These are phyloP conservation scores for Garrulus glandarius DNA, from an alignment of 2,797 vertebrate genomes.

Conservation along the genomic window DNA sequence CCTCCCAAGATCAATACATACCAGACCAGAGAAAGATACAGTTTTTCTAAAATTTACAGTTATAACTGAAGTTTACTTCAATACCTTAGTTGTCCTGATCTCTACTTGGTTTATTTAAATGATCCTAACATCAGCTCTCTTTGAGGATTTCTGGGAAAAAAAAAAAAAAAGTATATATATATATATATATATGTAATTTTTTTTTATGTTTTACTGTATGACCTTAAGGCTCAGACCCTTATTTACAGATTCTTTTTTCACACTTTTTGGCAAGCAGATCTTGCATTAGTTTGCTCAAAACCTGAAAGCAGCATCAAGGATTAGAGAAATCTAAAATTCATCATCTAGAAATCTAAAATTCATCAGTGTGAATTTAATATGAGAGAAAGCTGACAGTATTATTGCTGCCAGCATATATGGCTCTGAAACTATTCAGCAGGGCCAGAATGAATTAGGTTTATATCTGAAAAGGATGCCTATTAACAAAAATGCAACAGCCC, in stretches of 20 bases:
- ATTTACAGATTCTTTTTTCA: background rate
- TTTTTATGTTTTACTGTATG: background rate
- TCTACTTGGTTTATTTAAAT: background rate
- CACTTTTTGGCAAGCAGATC: background rate
- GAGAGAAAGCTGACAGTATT: background rate
- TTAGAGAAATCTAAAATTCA: slow-evolving; percentile 1
- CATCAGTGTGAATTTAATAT: background rate
- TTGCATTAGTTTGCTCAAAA: background rate
- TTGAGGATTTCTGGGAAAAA: background rate
- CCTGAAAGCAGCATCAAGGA: background rate
- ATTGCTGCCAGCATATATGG: background rate
- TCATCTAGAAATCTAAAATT: background rate
- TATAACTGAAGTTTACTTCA: background rate
- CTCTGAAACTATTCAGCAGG: slow-evolving; percentile 8
- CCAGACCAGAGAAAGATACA: background rate
- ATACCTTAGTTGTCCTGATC: background rate
- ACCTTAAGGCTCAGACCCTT: background rate
- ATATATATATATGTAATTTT: background rate
- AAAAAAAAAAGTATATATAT: background rate
- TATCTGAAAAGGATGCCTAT: slow-evolving; percentile 11
- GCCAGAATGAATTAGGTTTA: slow-evolving; percentile 30
- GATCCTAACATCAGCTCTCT: background rate
- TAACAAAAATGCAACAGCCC: slow-evolving; percentile 24
- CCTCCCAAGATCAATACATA: background rate
- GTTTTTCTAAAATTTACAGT: background rate